Evolutionary conservation across 2,888 invertebrate genomes (phyloP).

Genomic region (Melinopterus prodromus): DNA sequence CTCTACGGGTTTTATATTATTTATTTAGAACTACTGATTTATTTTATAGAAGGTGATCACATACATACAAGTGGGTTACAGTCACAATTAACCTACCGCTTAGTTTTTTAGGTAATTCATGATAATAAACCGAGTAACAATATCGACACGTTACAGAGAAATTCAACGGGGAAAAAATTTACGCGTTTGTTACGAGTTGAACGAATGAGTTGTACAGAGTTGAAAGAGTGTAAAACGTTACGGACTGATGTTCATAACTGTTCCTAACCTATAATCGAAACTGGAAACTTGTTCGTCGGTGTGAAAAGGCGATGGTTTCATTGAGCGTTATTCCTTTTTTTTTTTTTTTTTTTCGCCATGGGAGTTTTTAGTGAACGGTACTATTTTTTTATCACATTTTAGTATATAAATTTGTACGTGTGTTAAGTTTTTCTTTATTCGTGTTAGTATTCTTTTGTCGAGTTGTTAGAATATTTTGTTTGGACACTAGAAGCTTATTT

Average conservation of each 20-base stretch:
- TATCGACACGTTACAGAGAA: too few relatives aligned
- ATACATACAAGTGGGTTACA: not conserved
- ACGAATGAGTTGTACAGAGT: too few relatives aligned
- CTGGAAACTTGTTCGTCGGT: not conserved
- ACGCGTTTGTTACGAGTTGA: not conserved
- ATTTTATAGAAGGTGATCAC: not conserved
- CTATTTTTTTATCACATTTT: not conserved
- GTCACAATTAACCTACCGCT: not conserved
- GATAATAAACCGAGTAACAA: not conserved
- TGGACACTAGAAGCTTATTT: not conserved
- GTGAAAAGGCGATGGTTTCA: not conserved
- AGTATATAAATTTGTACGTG: not conserved
- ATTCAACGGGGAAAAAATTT: too few relatives aligned
- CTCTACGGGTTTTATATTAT: not conserved
- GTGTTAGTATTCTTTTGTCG: not conserved
- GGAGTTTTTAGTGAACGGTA: too few relatives aligned
- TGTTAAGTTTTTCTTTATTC: not conserved
- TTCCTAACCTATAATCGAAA: not conserved
- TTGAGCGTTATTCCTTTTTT: not conserved
- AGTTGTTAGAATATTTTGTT: not conserved
- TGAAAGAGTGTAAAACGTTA: not conserved
- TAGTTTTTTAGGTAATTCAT: not conserved
- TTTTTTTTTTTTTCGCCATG: not conserved
- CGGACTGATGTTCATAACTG: not conserved
- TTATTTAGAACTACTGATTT: not conserved